Conservation (phyloP, 2,888 invertebrate species). For the Zaprionus lineosus region DNA sequence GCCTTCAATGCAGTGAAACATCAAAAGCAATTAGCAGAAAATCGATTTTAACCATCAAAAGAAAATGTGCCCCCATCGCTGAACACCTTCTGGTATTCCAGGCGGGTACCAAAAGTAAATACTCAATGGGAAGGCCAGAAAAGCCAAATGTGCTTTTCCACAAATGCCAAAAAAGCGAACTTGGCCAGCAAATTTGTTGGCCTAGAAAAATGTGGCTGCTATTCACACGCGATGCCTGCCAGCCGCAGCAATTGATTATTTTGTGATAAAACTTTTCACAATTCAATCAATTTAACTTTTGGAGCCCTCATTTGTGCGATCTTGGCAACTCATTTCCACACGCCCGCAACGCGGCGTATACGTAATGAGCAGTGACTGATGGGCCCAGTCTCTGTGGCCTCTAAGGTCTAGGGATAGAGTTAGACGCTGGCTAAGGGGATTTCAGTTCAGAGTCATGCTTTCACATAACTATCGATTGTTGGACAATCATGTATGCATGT, state of each 20-base stretch:
- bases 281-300: constrained; percentile 71
- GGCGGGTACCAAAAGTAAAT: constrained; percentile 17
- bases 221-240: constrained; percentile 54
- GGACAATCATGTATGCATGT: too few relatives aligned
- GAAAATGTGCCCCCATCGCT: constrained; percentile 18
- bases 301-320: constrained; percentile 13
- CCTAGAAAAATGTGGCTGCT: constrained; percentile 45
- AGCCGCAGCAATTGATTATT: constrained; percentile 70
- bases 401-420: too few relatives aligned
- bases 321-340: background rate
- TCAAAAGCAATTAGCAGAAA: constrained; percentile 62
- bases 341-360: constrained; percentile 47
- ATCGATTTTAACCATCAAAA: constrained; percentile 69
- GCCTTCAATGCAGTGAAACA: constrained; percentile 21
- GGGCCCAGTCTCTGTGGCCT: too few relatives aligned
- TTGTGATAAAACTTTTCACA: constrained; percentile 70
- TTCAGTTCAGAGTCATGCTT: too few relatives aligned
- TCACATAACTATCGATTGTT: too few relatives aligned
- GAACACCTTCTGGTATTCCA: constrained; percentile 30
- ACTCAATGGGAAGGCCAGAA: background rate
- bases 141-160: constrained; percentile 47
- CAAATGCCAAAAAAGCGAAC: constrained; percentile 41
- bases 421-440: too few relatives aligned
- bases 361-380: too few relatives aligned
- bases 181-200: constrained; percentile 23